Base-by-base conservation (phyloP, 2,113 vertebrate genomes). In the Microcebus griseorufus region DNA sequence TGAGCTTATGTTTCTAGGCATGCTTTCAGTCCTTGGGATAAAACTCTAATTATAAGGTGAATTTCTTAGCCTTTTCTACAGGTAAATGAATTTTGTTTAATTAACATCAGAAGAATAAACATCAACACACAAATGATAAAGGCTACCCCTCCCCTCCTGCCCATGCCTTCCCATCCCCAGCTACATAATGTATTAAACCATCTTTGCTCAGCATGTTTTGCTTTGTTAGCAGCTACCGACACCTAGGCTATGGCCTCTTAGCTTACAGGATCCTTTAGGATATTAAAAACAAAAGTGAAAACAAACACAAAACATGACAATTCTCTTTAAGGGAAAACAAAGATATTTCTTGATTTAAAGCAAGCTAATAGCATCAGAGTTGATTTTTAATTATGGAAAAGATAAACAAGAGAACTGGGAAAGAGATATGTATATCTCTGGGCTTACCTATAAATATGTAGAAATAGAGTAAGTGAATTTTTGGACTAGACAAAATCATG, bases 301-400 rank as follows among this genome's bases (percentile, higher is more conserved):
- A 48, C 2, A n/a, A 97, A 95, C 29, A 62, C 45, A 75, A 32
- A 73, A 32, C 32, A 53, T 76, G 51, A 70, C 0, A 93, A 34
- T 93, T 96, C 23, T 84, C 7, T 60, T 93, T 17, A 69, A 29
- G 29, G 32, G 42, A 53, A 90, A 88, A 72, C 9, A 88, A 81
- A 92, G 42, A 18, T 53, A 86, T 34, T 88, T 92, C 67, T 85
- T 65, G 37, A 48, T 85, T 62, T 67, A 81, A 89, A 96, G 82
- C 78, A 73, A 82, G 29, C 34, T 67, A 58, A 82, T 34, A 53
- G 69, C 17, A 92, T 58, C 37, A 58, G 58, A 84, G 34, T 76
- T 76, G 29, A 87, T 37, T 93, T 95, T 95, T 84, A 88, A 95
- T 69, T 79, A 48, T 73, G 42, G 58, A 34, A 93, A 94, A 84